A percentile compares a stretch with the other conserved stretches of the same genome.
Evolutionary conservation across 2,888 invertebrate species (phyloP).

Genomic region (Aphrophora alni): DNA sequence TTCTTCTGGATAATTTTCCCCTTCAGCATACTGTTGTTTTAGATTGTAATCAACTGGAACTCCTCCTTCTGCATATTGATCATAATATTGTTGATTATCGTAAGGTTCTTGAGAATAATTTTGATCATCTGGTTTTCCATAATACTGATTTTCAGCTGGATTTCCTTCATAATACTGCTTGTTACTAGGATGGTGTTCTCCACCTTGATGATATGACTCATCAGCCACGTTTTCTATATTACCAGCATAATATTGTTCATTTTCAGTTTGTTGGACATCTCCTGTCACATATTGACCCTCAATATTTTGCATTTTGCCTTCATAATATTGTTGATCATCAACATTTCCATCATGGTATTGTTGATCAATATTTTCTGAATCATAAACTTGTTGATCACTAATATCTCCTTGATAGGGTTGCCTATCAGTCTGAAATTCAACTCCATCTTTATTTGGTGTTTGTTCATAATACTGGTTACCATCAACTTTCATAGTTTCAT

Average conservation of each 20-base stretch:
- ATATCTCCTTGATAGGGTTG: not conserved
- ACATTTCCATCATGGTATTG: not conserved
- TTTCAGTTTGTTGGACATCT: not conserved
- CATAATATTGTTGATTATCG: conserved; percentile 4
- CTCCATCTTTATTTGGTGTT: not conserved
- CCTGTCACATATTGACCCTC: not conserved
- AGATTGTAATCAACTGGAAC: not conserved
- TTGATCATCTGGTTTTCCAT: not conserved
- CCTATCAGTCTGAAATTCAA: not conserved
- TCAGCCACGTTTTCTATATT: not conserved
- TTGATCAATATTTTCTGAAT: not conserved
- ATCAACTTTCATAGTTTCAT: not conserved
- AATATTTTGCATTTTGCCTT: not conserved
- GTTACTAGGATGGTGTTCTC: not conserved
- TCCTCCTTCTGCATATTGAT: conserved; percentile 2
- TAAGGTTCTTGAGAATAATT: not conserved
- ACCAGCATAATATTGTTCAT: not conserved
- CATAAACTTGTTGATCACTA: not conserved
- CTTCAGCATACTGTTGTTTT: conserved; percentile 23
- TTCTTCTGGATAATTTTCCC: not conserved
- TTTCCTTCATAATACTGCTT: not conserved
- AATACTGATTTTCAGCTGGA: not conserved
- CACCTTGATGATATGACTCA: not conserved
- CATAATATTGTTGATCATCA: not conserved
- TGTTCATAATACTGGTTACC: not conserved